Evolutionary conservation across 2,797 vertebrate species (phyloP).

Genomic region (Furcifer pardalis): DNA sequence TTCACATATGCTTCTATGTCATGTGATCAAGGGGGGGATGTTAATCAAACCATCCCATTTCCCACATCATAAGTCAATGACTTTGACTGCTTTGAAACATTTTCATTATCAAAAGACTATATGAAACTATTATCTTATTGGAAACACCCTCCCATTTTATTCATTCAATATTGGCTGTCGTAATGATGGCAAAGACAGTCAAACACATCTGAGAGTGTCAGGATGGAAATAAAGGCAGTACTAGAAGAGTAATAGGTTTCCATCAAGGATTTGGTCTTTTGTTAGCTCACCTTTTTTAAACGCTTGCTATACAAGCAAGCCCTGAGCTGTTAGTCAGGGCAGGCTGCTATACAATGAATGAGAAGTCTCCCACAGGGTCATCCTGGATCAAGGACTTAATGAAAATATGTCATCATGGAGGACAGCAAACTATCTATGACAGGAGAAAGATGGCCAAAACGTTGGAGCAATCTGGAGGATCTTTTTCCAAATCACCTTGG

Average conservation of each 20-base stretch:
- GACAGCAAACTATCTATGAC: conserved; percentile 40
- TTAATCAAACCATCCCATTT: background rate
- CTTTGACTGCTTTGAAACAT: background rate
- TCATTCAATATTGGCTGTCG: too few species aligned
- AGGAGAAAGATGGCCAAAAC: conserved; percentile 39
- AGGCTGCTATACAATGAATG: conserved; percentile 29
- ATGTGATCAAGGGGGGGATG: background rate
- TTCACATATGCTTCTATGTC: background rate
- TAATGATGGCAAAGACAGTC: background rate
- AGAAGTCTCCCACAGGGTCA: conserved; percentile 26
- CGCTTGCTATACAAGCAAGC: conserved; percentile 1
- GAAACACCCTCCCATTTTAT: background rate
- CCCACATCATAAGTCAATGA: too few species aligned
- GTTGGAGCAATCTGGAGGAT: conserved; percentile 32
- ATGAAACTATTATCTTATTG: background rate
- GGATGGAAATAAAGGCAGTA: background rate
- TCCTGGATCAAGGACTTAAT: conserved; percentile 47
- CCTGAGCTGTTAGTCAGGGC: conserved; percentile 21
- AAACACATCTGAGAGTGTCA: background rate
- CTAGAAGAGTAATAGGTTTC: background rate
- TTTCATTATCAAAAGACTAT: background rate
- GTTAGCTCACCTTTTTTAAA: conserved; percentile 5
- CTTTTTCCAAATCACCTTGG: conserved; percentile 44
- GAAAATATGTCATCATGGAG: conserved; percentile 38
- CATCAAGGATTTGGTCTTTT: background rate